Evolutionary conservation across 2,888 invertebrate genomes (phyloP).

Genomic region (Caenorhabditis doughertyi): DNA sequence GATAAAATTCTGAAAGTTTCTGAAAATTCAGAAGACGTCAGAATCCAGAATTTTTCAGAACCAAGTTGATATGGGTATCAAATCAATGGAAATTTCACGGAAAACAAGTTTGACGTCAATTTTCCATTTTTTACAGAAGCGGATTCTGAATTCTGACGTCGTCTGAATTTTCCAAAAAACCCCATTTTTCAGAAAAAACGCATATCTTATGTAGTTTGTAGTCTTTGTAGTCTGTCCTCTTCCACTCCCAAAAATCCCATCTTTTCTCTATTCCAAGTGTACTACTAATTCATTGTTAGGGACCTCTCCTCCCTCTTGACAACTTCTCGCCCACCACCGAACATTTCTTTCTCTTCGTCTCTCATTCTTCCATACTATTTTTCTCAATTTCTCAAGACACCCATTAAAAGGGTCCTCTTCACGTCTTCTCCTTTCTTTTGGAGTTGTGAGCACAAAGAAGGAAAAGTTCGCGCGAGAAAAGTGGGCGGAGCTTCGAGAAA

Average conservation of each 20-base stretch:
- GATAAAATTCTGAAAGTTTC: background rate
- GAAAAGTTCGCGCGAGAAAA: slow-evolving; percentile 33
- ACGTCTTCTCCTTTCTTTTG: no score
- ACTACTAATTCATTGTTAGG: slow-evolving; percentile 59
- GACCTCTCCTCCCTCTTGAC: slow-evolving; percentile 37
- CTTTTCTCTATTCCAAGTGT: no score
- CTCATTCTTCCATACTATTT: slow-evolving; percentile 3
- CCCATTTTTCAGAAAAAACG: no score
- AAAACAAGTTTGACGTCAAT: background rate
- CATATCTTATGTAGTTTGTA: no score
- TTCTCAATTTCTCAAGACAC: slow-evolving; percentile 52
- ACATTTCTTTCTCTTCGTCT: slow-evolving; percentile 23
- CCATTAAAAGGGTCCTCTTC: slow-evolving; percentile 49
- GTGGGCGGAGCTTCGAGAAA: slow-evolving; percentile 26
- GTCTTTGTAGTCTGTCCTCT: background rate
- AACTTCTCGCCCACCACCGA: no score
- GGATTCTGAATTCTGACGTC: background rate
- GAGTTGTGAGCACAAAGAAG: slow-evolving; percentile 11
- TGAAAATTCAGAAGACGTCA: slow-evolving; percentile 17
- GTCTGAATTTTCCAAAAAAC: no score
- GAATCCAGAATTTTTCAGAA: background rate
- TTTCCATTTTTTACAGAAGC: background rate
- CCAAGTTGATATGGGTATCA: background rate
- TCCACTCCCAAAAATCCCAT: no score
- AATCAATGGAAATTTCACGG: background rate